Evolutionary conservation across 2,113 vertebrate genomes (phyloP).

Genomic region (Phyllostomus discolor): DNA sequence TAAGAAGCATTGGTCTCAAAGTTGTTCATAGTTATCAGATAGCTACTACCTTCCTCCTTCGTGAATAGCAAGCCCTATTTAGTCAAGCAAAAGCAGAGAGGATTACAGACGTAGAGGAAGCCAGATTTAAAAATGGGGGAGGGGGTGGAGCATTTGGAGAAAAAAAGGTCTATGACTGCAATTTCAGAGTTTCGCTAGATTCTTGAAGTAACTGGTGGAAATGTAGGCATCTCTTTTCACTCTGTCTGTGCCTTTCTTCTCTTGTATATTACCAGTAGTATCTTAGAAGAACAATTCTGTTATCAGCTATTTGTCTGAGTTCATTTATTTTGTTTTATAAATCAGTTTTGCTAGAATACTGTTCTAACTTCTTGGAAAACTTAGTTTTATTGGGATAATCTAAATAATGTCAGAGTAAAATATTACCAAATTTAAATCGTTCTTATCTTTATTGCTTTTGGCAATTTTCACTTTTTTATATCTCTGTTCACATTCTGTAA

Average conservation of each 20-base stretch:
- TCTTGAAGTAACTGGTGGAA: neutral
- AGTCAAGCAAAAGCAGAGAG: neutral
- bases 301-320: neutral
- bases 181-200: neutral
- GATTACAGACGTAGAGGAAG: neutral
- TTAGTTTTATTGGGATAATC: constrained; percentile 39
- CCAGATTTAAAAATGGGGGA: neutral
- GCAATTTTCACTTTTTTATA: constrained; percentile 46
- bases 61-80: neutral
- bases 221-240: neutral
- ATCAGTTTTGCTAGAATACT: neutral
- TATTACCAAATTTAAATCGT: constrained; percentile 20
- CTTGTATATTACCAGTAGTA: neutral
- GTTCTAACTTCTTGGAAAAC: constrained; percentile 11
- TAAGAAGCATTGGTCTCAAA: neutral
- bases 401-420: constrained; percentile 31
- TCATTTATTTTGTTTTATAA: constrained; percentile 37
- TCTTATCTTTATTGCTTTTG: constrained; percentile 46
- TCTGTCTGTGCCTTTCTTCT: neutral
- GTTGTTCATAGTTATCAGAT: neutral
- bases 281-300: neutral
- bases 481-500: neutral
- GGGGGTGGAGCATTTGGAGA: neutral
- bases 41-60: neutral
- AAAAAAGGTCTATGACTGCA: neutral